phyloP scores from a whole-genome alignment of 2,888 invertebrate species.

The Tanypteryx hageni region DNA sequence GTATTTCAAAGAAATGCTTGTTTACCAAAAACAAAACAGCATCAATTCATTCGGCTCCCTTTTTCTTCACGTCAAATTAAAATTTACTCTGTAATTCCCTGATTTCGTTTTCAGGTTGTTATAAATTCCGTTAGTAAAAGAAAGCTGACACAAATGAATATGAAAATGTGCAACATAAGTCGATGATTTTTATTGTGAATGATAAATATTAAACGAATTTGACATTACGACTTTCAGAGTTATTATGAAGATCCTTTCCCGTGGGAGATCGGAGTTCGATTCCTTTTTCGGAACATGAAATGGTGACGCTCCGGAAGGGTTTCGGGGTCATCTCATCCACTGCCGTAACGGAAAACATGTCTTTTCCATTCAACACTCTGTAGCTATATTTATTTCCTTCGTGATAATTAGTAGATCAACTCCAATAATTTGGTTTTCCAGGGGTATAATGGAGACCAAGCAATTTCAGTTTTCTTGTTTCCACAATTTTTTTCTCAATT shows the following conservation, averaged over 20 bases:
- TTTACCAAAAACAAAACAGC: slow-evolving; percentile 23
- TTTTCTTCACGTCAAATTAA: slow-evolving; percentile 18
- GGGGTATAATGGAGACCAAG: no score
- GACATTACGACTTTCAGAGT: not conserved
- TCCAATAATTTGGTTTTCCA: no score
- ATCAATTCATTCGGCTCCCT: slow-evolving; percentile 38
- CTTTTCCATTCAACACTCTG: no score
- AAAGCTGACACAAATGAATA: slow-evolving; percentile 58
- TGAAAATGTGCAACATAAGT: slow-evolving; percentile 59
- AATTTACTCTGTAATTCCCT: slow-evolving; percentile 55
- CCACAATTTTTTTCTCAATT: no score
- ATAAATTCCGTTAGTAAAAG: slow-evolving; percentile 48
- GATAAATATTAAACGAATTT: slow-evolving; percentile 63
- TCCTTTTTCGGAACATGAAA: no score
- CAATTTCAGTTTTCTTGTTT: no score
- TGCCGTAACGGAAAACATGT: no score
- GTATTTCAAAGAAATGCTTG: slow-evolving; percentile 34
- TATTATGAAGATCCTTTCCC: not conserved
- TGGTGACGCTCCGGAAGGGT: no score
- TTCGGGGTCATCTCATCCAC: no score
- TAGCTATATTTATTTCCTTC: no score
- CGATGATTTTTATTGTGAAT: slow-evolving; percentile 64
- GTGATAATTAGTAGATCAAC: no score
- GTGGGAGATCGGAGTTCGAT: not conserved
- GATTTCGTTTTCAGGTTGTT: slow-evolving; percentile 61